A percentile compares a stretch with the other conserved stretches of the same genome.
Evolutionary conservation across 2,797 vertebrate genomes (phyloP).

Genomic region (Pteropus rufus): DNA sequence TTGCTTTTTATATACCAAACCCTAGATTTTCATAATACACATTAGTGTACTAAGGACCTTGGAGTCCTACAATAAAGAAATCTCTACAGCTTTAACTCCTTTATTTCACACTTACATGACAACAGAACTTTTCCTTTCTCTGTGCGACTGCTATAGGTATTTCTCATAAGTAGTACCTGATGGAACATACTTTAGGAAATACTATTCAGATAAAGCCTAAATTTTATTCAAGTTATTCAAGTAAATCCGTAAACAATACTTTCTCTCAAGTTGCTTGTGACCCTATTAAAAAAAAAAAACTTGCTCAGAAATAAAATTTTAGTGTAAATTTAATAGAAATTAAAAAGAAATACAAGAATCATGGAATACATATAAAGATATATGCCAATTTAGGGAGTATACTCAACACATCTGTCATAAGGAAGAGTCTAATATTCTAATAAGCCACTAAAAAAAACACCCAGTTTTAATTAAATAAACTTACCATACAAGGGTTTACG

Average conservation of each 20-base stretch:
- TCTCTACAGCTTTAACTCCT: not conserved
- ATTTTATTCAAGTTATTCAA: slow-evolving; percentile 41
- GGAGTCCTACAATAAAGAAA: not conserved
- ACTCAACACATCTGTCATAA: not conserved
- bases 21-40: not conserved
- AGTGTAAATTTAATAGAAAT: slow-evolving; percentile 1
- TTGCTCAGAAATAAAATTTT: slow-evolving; percentile 40
- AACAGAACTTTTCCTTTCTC: not conserved
- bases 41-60: not conserved
- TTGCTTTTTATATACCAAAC: not conserved
- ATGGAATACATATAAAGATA: slow-evolving; percentile 10
- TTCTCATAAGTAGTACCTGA: not conserved
- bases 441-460: not conserved
- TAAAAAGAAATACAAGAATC: not conserved
- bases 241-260: slow-evolving; percentile 7
- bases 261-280: not conserved
- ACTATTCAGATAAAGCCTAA: slow-evolving; percentile 1
- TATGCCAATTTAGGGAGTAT: slow-evolving; percentile 1
- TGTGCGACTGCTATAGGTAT: not conserved
- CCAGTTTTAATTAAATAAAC: slow-evolving; percentile 67
- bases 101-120: not conserved
- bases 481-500: slow-evolving; percentile 98
- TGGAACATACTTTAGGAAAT: slow-evolving; percentile 2
- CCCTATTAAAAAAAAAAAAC: not conserved
- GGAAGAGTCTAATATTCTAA: not conserved